phyloP scores from a whole-genome alignment of 2,888 invertebrate species.

The Macrophya alboannulata region DNA sequence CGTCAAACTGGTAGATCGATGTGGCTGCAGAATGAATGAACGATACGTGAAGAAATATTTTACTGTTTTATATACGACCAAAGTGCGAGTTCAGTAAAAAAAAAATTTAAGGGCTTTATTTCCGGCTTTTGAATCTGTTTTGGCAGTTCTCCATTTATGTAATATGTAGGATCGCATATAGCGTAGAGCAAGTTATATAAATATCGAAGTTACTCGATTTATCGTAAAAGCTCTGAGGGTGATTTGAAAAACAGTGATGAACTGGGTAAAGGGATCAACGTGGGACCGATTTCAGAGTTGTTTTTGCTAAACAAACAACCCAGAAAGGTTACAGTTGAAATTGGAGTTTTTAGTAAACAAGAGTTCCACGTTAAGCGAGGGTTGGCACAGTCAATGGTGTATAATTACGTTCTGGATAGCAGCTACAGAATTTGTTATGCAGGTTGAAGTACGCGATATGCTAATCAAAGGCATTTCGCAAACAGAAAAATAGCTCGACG shows the following conservation, averaged over 20 bases:
- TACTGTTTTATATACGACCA: not conserved
- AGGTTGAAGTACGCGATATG: slow-evolving; percentile 25
- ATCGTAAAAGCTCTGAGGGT: not conserved
- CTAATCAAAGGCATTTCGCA: not conserved
- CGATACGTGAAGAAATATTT: not conserved
- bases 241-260: slow-evolving; percentile 5
- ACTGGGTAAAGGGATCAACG: slow-evolving; percentile 9
- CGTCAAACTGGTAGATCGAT: not conserved
- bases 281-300: slow-evolving; percentile 9
- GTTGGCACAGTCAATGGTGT: slow-evolving; percentile 13
- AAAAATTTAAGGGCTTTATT: slow-evolving; percentile 11
- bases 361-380: slow-evolving; percentile 27
- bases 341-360: slow-evolving; percentile 37
- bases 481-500: slow-evolving; percentile 12
- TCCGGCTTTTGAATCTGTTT: slow-evolving; percentile 3
- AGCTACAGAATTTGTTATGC: slow-evolving; percentile 24
- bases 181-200: not conserved
- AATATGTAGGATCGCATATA: not conserved
- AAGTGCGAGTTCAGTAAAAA: not conserved
- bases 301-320: slow-evolving; percentile 11
- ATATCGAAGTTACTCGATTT: slow-evolving; percentile 7
- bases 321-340: not conserved
- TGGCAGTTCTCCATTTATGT: slow-evolving; percentile 4
- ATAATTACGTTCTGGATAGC: slow-evolving; percentile 22
- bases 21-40: not conserved